Conservation (phyloP, 2,113 vertebrate genomes). For the Cercocebus atys region DNA sequence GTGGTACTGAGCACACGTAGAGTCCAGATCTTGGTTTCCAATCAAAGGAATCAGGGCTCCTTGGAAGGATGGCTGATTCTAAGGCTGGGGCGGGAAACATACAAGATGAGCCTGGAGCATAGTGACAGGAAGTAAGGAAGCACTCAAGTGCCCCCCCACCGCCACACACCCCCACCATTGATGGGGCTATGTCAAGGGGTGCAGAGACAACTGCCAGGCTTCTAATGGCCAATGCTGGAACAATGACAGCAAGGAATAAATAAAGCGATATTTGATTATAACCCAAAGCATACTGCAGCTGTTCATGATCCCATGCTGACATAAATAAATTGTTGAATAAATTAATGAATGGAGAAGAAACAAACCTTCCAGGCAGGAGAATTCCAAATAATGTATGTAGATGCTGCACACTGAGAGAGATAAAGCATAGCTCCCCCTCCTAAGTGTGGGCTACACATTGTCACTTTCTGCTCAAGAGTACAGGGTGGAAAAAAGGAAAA, state of each 20-base stretch:
- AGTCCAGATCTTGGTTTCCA: not conserved
- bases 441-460: not conserved
- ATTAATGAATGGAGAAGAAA: not conserved
- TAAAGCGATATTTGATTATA: not conserved
- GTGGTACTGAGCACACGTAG: not conserved
- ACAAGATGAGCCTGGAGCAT: not conserved
- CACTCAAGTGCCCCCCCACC: no score
- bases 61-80: not conserved
- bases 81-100: not conserved
- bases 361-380: not conserved
- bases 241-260: not conserved
- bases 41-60: not conserved
- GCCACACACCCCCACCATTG: not conserved
- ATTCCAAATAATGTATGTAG: not conserved
- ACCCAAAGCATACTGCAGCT: not conserved
- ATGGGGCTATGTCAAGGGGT: not conserved
- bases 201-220: not conserved
- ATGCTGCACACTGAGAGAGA: not conserved
- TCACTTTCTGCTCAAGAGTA: not conserved
- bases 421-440: not conserved
- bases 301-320: not conserved
- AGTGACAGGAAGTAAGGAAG: not conserved
- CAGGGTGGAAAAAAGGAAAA: not conserved
- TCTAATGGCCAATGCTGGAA: not conserved
- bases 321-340: not conserved